Base-by-base conservation (phyloP, 1,140 invertebrate genomes). In the Acromyrmex charruanus region DNA sequence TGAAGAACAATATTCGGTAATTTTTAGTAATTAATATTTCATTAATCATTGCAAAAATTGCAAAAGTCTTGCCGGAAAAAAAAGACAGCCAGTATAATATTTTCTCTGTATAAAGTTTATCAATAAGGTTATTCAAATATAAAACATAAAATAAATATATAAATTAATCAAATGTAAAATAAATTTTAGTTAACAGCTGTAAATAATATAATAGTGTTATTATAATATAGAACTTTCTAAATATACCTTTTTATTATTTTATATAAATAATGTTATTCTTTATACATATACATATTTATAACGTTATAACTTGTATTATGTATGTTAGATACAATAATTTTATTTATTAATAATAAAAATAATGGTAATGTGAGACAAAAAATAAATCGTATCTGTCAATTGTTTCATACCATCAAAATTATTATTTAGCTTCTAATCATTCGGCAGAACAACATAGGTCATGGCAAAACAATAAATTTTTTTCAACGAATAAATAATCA, bases 321-420 rank as follows among this genome's bases (percentile, higher is more conserved):
- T 58, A 21, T 58, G 18, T 58, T 10, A 53, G 14, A 25, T 61
- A 61, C 12, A 59, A 21, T 25, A 59, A 4, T 59, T 25, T 59
- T 0, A 14, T 25, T 59, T 25, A 59, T 59, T 59, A 59, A 59
- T 59, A 12, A 25, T 59, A 12, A 59, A 59, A 59, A 25, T 25
- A 59, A 25, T 25, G 10, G 21, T 10, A 9, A 14, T 31, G 3
- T 14, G 21, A 25, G 9, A 10, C 9, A 25, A 59, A 59, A 59
- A 59, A 7, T 31, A 14, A 55, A 55, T 55, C 1, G 0, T 18
- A 9, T 35, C 3, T 65, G n/a, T 35, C 18, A 14, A 18, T 28
- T 75, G 35, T 35, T 75, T 75, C 25, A 6, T 75, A 18, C 16
- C 31, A 75, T 75, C 35, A 75, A 75, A 59, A 35, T 75, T 75